Percentiles rank a stretch among this genome's conserved stretches.
Conservation (phyloP, 1,140 invertebrate species). For the Orussus abietinus region DNA sequence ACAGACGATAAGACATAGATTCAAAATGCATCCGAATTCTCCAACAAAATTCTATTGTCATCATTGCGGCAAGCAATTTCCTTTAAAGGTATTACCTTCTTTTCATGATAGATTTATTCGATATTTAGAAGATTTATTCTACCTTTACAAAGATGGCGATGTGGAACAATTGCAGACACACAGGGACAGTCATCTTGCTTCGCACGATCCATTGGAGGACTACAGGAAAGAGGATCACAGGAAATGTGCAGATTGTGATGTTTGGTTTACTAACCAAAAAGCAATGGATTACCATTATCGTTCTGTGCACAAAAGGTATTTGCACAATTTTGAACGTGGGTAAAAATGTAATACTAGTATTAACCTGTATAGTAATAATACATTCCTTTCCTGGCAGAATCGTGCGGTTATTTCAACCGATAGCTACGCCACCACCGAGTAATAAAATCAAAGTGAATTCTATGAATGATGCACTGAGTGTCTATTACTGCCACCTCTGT, state of each 20-base stretch:
- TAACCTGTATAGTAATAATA: not conserved
- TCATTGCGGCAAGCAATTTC: conserved; percentile 67
- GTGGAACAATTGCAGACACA: conserved; percentile 52
- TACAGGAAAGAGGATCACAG: conserved; percentile 46
- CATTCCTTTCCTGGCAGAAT: conserved; percentile 41
- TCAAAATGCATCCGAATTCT: conserved; percentile 62
- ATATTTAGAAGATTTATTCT: no score
- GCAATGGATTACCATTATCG: conserved; percentile 63
- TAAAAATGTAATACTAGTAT: conserved; percentile 8
- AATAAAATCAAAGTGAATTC: conserved; percentile 60
- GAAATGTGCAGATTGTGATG: conserved; percentile 58
- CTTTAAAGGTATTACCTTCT: conserved; percentile 57
- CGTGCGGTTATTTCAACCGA: conserved; percentile 51
- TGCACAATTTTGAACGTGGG: no score
- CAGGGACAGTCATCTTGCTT: conserved; percentile 58
- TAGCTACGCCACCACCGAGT: conserved; percentile 56
- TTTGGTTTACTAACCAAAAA: conserved; percentile 57
- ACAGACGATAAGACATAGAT: conserved; percentile 65
- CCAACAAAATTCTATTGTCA: conserved; percentile 63
- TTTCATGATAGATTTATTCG: no score
- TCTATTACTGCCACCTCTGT: conserved; percentile 67
- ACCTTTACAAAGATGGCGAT: conserved; percentile 5
- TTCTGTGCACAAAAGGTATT: conserved; percentile 59
- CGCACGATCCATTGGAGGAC: conserved; percentile 43
- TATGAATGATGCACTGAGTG: conserved; percentile 56